Evolutionary conservation across 2,888 invertebrate genomes (phyloP).

Genomic region (Drosophila dives): DNA sequence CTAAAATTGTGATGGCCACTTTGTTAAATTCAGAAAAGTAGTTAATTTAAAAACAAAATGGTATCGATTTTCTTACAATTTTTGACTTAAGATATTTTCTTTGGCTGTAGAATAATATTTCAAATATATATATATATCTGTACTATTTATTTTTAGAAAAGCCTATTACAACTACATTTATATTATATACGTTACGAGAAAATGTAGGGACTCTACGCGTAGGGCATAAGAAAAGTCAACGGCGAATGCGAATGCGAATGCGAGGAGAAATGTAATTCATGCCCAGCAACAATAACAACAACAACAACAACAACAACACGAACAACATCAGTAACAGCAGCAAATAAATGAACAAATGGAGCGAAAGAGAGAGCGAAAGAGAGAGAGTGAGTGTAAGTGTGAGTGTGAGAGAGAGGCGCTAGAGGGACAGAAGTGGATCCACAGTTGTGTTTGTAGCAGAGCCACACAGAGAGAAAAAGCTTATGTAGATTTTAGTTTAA

Average conservation of each 20-base stretch:
- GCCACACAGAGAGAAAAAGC: conserved; percentile 71
- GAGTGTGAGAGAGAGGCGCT: neutral
- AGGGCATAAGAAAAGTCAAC: conserved; percentile 49
- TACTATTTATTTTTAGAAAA: no score
- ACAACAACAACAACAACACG: conserved; percentile 36
- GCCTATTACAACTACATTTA: no score
- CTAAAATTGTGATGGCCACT: no score
- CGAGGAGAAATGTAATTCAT: conserved; percentile 81
- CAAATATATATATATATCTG: no score
- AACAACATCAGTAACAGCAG: conserved; percentile 1
- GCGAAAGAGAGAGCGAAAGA: conserved; percentile 23
- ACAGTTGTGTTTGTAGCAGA: conserved; percentile 28
- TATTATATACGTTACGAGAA: no score
- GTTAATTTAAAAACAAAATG: no score
- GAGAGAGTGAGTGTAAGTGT: neutral
- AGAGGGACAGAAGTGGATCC: conserved; percentile 26
- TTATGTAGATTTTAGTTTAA: conserved; percentile 76
- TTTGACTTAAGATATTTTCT: no score
- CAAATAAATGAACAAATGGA: conserved; percentile 62
- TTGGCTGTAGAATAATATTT: no score
- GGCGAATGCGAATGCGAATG: conserved; percentile 72
- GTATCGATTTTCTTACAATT: no score
- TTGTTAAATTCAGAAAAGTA: no score
- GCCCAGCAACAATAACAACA: conserved; percentile 63
- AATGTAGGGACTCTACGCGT: neutral